Evolutionary conservation across 53 echinoderm and acorn worm species (phyloP).

Genomic region (Crossaster papposus): DNA sequence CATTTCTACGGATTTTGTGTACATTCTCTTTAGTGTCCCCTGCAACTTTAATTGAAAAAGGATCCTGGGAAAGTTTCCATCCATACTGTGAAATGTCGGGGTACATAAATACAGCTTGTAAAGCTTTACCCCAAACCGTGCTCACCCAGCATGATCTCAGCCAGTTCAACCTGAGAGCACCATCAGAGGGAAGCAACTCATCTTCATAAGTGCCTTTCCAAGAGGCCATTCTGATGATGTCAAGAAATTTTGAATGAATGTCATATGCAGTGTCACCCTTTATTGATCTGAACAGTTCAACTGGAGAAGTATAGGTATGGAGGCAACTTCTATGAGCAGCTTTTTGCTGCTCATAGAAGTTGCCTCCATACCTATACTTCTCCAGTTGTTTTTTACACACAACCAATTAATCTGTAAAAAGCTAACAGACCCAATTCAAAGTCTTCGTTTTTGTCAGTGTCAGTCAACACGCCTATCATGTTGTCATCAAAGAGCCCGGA

Average conservation of each 20-base stretch:
- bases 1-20: conserved; percentile 36
- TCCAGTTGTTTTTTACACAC: too few species aligned
- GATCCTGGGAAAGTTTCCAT: neutral
- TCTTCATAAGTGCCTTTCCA: conserved; percentile 55
- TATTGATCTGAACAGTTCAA: conserved; percentile 46
- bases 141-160: conserved; percentile 38
- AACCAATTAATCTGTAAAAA: conserved; percentile 63
- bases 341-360: too few species aligned
- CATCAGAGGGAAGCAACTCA: conserved; percentile 48
- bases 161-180: conserved; percentile 39
- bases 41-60: neutral
- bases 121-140: conserved; percentile 29
- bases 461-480: conserved; percentile 8
- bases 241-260: conserved; percentile 35
- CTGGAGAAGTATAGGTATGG: conserved; percentile 58
- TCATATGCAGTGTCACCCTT: neutral
- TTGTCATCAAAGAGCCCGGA: neutral
- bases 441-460: neutral
- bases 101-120: conserved; percentile 2
- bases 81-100: conserved; percentile 51
- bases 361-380: too few species aligned
- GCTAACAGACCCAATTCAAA: conserved; percentile 53
- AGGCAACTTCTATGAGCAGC: conserved; percentile 1
- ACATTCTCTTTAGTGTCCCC: conserved; percentile 55
- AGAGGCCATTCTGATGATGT: conserved; percentile 55